Conservation (phyloP, 2,888 invertebrate species). For the Podabrus alpinus region DNA sequence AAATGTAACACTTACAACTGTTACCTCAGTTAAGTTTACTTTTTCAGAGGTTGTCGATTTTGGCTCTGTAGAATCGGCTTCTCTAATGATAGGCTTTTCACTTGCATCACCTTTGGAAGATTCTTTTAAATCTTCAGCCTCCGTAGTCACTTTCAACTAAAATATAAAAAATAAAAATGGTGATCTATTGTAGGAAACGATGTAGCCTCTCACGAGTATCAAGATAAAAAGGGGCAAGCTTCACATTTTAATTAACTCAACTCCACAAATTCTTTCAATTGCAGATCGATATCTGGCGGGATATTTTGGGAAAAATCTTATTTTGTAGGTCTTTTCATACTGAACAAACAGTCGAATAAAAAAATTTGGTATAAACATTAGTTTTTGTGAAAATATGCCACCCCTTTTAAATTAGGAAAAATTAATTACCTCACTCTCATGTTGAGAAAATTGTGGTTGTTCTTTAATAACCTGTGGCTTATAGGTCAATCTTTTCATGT, state of each 20-base stretch:
- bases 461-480: constrained; percentile 38
- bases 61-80: constrained; percentile 55
- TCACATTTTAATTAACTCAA: too few relatives aligned
- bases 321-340: too few relatives aligned
- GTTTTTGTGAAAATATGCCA: too few relatives aligned
- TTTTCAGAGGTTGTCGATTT: constrained; percentile 36
- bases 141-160: not conserved
- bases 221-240: too few relatives aligned
- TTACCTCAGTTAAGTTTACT: constrained; percentile 16
- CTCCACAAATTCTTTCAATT: too few relatives aligned
- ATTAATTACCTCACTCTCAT: constrained; percentile 15
- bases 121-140: constrained; percentile 4
- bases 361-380: too few relatives aligned
- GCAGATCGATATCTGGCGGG: too few relatives aligned
- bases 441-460: not conserved
- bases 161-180: too few relatives aligned
- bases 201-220: too few relatives aligned
- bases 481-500: constrained; percentile 62
- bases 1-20: not conserved
- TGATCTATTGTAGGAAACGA: too few relatives aligned
- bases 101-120: constrained; percentile 38
- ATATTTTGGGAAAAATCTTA: too few relatives aligned
- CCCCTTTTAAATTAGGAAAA: not conserved
- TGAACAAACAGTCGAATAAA: too few relatives aligned
- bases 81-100: constrained; percentile 53